These are phyloP conservation scores for Ephestia elutella DNA, from an alignment of 1,140 invertebrate genomes.

Conservation along the genomic window DNA sequence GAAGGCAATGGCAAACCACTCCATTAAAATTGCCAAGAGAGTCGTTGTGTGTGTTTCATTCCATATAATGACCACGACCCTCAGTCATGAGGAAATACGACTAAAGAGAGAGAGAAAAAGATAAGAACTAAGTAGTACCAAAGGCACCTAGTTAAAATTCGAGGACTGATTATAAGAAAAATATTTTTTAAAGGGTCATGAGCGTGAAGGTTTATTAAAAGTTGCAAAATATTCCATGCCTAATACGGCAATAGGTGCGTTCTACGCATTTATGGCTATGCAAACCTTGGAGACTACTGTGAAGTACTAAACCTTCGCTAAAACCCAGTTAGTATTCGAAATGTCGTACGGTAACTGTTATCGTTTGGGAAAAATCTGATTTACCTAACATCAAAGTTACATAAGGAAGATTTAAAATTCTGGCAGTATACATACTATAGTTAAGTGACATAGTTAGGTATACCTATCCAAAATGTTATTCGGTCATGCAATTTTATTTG, in stretches of 20 bases:
- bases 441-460: too few relatives aligned
- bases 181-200: not conserved
- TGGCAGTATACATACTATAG: not conserved
- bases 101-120: too few relatives aligned
- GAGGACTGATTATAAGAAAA: not conserved
- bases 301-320: conserved; percentile 3
- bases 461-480: too few relatives aligned
- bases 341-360: not conserved
- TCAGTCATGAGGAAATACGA: too few relatives aligned
- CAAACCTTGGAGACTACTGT: not conserved
- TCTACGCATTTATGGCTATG: not conserved
- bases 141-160: too few relatives aligned
- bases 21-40: too few relatives aligned
- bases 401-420: not conserved
- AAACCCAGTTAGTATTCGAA: not conserved
- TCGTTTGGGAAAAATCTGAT: not conserved
- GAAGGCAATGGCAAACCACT: too few relatives aligned
- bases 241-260: not conserved
- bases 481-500: too few relatives aligned
- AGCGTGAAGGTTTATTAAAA: not conserved
- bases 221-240: conserved; percentile 1
- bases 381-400: not conserved
- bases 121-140: not conserved
- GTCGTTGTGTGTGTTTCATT: too few relatives aligned
- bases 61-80: too few relatives aligned